Evolutionary conservation across 2,113 vertebrate genomes (phyloP), one percentile per base, ranked within the genome.

Genomic region (Australoheros scitulus): DNA sequence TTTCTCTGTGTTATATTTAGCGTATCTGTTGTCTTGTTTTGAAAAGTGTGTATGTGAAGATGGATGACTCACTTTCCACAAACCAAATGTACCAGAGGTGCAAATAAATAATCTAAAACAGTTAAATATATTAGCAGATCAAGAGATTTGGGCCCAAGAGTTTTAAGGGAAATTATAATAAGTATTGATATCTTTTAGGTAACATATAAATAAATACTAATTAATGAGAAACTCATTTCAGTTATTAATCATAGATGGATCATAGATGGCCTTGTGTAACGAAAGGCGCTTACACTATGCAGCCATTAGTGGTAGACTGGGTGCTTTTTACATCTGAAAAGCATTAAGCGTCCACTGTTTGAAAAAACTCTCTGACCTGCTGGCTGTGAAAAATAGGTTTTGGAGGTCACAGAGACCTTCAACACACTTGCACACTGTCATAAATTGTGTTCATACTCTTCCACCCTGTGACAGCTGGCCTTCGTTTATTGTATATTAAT

Each of bases 391-490:
- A 87, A 90, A 76, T 86, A 92, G 90, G 82, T 50, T 64, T n/a
- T n/a, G n/a, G 77, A 85, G 90, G 92, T 94, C 92, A 88, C 74
- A 82, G 38, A 78, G 63, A 17, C 83, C 34, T 86, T 90, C 91
- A 84, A 92, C 87, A 41, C 77, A 2, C 63, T 82, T 85, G 81
- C 85, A 56, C 82, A 29, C 78, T 70, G 61, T 84, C 59, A 61
- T 78, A 56, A 43, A 81, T 5, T 61, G 47, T 61, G 52, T 84
- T 80, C 56, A 29, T 11, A 82, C 64, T 81, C 76, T 76, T 56
- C 34, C 4, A 22, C 68, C 76, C 57, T 1, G 3, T n/a, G 77
- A 34, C 57, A 41, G 36, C 87, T 56, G 77, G 47, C 10, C 34
- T 64, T 34, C 1, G 3, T 59, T 2, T 59, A 1, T 34, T 9